phyloP scores from a whole-genome alignment of 2,113 vertebrate genomes.

The Cathartes aura region DNA sequence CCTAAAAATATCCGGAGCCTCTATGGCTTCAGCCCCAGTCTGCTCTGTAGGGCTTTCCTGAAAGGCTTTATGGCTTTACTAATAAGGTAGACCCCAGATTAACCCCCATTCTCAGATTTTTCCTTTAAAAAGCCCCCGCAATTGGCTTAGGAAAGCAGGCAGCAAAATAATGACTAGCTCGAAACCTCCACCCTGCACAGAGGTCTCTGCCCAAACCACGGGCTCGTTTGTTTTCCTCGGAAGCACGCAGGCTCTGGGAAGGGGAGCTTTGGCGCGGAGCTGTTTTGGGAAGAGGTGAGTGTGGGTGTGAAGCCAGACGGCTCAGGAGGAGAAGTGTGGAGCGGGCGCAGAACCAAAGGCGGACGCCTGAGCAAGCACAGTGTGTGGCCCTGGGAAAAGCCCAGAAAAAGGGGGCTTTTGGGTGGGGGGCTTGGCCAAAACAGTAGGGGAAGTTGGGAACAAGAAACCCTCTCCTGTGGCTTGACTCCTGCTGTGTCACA shows the following conservation, averaged over 20 bases:
- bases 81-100: neutral
- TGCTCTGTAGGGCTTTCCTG: neutral
- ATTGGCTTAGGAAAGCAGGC: neutral
- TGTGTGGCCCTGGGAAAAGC: conserved; percentile 36
- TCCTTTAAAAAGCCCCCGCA: neutral
- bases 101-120: neutral
- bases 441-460: neutral
- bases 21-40: neutral
- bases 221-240: neutral
- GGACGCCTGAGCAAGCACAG: neutral
- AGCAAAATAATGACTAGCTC: neutral
- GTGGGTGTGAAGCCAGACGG: neutral
- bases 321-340: neutral
- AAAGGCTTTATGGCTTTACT: conserved; percentile 4
- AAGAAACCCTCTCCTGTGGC: neutral
- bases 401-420: neutral
- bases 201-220: neutral
- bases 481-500: neutral
- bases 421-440: neutral
- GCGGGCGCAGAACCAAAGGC: fast-evolving
- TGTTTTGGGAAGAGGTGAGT: neutral
- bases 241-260: neutral
- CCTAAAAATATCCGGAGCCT: neutral
- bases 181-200: neutral
- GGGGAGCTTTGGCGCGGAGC: neutral